Conservation (phyloP, 2,113 vertebrate species). For the Protomyctophum bolini region DNA sequence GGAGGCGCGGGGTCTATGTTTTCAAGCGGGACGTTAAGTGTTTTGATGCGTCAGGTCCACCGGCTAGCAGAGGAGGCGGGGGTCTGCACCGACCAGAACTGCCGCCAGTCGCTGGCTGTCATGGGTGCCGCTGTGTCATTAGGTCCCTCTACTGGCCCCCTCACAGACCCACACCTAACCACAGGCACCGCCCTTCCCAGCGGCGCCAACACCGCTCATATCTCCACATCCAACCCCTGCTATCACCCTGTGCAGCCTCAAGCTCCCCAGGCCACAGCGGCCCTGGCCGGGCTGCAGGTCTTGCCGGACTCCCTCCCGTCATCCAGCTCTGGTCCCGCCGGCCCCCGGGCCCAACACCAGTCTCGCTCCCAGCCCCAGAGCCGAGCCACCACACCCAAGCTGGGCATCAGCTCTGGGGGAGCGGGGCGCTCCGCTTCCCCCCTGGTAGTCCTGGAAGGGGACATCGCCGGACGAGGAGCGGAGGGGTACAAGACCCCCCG, state of each 20-base stretch:
- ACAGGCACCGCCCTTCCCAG: not conserved
- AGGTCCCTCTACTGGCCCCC: not conserved
- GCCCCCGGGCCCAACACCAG: slow-evolving; percentile 32
- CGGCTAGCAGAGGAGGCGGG: slow-evolving; percentile 63
- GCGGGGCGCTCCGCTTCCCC: slow-evolving; percentile 48
- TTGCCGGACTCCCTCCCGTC: not conserved
- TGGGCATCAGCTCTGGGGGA: slow-evolving; percentile 34
- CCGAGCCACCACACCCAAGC: slow-evolving; percentile 68
- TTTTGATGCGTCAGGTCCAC: slow-evolving; percentile 71
- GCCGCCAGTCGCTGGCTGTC: slow-evolving; percentile 22
- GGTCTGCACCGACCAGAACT: slow-evolving; percentile 66
- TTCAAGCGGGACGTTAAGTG: slow-evolving; percentile 56
- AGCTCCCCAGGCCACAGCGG: not conserved
- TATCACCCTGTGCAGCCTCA: not conserved
- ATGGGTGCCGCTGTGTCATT: not conserved
- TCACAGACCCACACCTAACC: not conserved
- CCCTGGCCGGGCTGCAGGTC: not conserved
- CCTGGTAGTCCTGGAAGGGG: slow-evolving; percentile 52
- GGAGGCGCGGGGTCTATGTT: slow-evolving; percentile 20
- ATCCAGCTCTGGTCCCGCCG: not conserved
- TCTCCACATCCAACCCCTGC: not conserved
- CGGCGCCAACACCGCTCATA: not conserved
- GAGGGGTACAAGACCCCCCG: slow-evolving; percentile 46
- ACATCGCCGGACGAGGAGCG: slow-evolving; percentile 2
- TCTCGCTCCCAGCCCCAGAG: slow-evolving; percentile 65